Percentiles rank a stretch among this genome's conserved stretches.
Evolutionary conservation across 2,888 invertebrate species (phyloP).

Genomic region (Druceiella hillmani): DNA sequence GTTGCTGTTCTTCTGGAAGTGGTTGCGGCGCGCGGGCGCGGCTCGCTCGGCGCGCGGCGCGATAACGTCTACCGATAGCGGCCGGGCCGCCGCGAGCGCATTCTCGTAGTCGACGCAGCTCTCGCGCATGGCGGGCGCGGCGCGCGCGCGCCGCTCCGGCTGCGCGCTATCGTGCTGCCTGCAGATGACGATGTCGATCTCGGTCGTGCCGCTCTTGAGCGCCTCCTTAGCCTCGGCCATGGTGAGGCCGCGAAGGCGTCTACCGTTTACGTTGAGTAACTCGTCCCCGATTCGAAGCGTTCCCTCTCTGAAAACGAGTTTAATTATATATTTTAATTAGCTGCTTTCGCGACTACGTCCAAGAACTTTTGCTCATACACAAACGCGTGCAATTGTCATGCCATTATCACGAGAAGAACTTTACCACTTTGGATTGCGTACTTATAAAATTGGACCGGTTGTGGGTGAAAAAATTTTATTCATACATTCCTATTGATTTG

Average conservation of each 20-base stretch:
- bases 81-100: conserved; percentile 8
- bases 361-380: too few relatives aligned
- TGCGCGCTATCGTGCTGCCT: conserved; percentile 57
- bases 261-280: conserved; percentile 67
- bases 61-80: too few relatives aligned
- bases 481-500: too few relatives aligned
- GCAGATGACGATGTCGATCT: conserved; percentile 63
- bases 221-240: conserved; percentile 62
- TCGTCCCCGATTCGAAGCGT: conserved; percentile 64
- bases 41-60: conserved; percentile 33
- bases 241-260: conserved; percentile 58
- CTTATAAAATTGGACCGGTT: too few relatives aligned
- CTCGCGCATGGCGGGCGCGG: conserved; percentile 34
- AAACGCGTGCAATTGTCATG: too few relatives aligned
- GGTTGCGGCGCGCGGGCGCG: conserved; percentile 42
- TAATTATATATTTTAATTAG: background rate
- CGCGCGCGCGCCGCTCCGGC: conserved; percentile 47
- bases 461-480: too few relatives aligned
- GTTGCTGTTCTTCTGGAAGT: conserved; percentile 58
- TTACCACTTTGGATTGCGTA: too few relatives aligned
- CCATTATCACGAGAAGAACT: too few relatives aligned
- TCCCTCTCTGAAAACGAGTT: conserved; percentile 50
- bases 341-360: background rate
- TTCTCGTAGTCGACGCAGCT: conserved; percentile 28
- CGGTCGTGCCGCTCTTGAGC: conserved; percentile 55